phyloP scores from a whole-genome alignment of 2,113 vertebrate genomes.

The Rutilus rutilus region DNA sequence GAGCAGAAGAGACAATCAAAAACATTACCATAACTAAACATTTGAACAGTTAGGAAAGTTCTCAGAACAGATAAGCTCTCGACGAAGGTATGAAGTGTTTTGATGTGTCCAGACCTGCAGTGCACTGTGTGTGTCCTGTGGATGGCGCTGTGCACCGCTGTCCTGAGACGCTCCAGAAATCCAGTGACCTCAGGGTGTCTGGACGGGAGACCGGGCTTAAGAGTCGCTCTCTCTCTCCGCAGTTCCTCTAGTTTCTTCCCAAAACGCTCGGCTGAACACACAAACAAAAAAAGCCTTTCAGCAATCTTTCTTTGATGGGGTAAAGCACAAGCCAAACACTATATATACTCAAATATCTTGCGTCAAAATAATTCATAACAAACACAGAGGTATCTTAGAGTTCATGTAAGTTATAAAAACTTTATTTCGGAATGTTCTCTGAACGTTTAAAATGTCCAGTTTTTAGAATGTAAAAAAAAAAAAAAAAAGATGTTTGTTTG shows the following conservation, averaged over 20 bases:
- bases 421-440: no score
- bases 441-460: no score
- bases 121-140: constrained; percentile 55
- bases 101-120: constrained; percentile 61
- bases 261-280: constrained; percentile 80
- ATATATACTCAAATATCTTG: not conserved
- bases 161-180: constrained; percentile 78
- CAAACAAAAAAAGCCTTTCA: constrained; percentile 18
- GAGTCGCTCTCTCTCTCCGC: constrained; percentile 73
- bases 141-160: constrained; percentile 75
- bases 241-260: constrained; percentile 83
- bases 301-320: not conserved
- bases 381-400: not conserved
- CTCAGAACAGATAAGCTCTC: no score
- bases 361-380: not conserved
- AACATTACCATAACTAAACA: no score
- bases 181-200: constrained; percentile 78
- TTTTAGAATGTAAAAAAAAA: no score
- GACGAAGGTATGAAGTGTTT: not conserved
- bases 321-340: not conserved
- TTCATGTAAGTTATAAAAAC: no score
- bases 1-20: not conserved
- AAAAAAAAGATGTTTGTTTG: no score
- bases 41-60: no score
- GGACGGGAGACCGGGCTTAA: constrained; percentile 84